Evolutionary conservation across 2,113 vertebrate genomes (phyloP), one percentile per base, ranked within the genome.

Genomic region (Oophaga pumilio): DNA sequence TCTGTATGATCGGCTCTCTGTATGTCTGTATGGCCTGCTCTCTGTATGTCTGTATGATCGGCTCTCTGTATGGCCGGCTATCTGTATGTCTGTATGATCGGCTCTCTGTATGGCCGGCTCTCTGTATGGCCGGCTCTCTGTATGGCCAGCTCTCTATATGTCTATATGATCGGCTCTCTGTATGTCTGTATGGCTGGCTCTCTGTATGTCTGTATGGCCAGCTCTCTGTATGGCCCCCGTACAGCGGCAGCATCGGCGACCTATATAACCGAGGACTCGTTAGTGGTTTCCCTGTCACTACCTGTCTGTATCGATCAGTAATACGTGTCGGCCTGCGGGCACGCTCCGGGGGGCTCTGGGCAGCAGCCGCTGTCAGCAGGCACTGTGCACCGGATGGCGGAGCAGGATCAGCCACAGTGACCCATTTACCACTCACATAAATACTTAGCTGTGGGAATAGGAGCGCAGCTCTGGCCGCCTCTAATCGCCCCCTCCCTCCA

Each of bases 271-370:
- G 18, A 49, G 7, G 66, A 14, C 56, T 76, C 11, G 57, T 85
- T 76, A 85, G 56, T 17, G 33, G 71, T 62, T 22, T 62, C 56
- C 22, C n/a, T 85, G 56, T 85, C 84, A 76, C 69, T 0, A 49
- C 20, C 13, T 76, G 84, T 73, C 84, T 76, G 15, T 82, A 82
- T 82, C 20, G 60, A 82, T 82, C 60, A 66, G 60, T 20, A 50
- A 49, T 62, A 28, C 17, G 84, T 76, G 17, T 22, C 15, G 24
- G 52, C 84, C 71, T 43, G 26, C 56, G 74, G 71, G 82, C 82
- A 33, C 33, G 68, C 82, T 24, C 24, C 68, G 10, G 59, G 79
- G 56, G n/a, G 56, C 59, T 6, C 56, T 18, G 59, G 53, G 68
- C 82, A 28, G 43, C 68, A 56, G 43, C 68, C 50, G 14, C 82